Evolutionary conservation across 2,888 invertebrate species (phyloP).

Genomic region (Drosophila vallismaia): DNA sequence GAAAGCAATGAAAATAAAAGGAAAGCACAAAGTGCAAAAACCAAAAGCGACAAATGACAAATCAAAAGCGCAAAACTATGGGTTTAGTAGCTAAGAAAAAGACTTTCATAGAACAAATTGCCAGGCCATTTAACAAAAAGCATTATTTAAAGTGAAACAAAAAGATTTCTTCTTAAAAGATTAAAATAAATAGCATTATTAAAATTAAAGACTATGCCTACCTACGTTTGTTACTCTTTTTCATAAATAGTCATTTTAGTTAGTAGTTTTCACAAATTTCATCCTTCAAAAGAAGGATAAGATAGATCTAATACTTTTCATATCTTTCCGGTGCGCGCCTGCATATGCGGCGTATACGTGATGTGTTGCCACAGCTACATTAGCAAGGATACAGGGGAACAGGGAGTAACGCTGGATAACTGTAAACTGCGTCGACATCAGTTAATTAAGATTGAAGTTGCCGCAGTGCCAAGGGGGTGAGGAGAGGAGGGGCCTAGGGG

Average conservation of each 20-base stretch:
- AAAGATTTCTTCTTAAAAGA: not conserved
- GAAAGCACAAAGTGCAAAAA: not conserved
- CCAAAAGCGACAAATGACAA: conserved; percentile 52
- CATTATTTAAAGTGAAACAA: conserved; percentile 32
- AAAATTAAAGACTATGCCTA: too few relatives aligned
- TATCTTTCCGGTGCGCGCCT: too few relatives aligned
- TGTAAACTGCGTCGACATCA: conserved; percentile 66
- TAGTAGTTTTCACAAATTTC: too few relatives aligned
- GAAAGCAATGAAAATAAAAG: conserved; percentile 28
- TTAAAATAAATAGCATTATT: conserved; percentile 12
- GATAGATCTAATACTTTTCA: too few relatives aligned
- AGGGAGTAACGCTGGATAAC: conserved; percentile 41
- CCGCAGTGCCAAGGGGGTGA: conserved; percentile 54
- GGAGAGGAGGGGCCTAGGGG: conserved; percentile 9
- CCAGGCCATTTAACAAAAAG: conserved; percentile 40
- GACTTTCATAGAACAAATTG: conserved; percentile 22
- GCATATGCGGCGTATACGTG: conserved; percentile 50
- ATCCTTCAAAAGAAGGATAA: too few relatives aligned
- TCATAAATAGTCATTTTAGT: too few relatives aligned
- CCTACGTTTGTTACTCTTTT: too few relatives aligned
- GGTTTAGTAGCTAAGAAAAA: not conserved
- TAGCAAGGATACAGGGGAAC: conserved; percentile 14
- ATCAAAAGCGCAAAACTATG: conserved; percentile 53
- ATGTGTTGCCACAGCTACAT: conserved; percentile 34
- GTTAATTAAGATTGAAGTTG: conserved; percentile 77